Base-by-base conservation (phyloP, 2,888 invertebrate genomes). In the Pyrrhia umbra region DNA sequence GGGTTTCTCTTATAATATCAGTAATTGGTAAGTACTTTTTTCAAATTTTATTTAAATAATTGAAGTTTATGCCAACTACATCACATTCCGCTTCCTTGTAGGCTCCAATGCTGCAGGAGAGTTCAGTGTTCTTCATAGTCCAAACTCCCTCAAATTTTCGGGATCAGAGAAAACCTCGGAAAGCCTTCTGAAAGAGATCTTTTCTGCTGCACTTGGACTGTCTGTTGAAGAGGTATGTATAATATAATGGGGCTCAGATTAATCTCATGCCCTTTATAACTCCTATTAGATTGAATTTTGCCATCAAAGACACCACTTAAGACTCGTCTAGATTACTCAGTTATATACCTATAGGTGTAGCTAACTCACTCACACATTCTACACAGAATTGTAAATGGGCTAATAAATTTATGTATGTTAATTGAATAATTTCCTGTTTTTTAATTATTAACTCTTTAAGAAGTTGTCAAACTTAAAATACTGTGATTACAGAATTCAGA, bases 141-240 rank as follows among this genome's bases (percentile, higher is more conserved):
- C 98, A 16, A 91, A 95, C 56, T 96, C 97, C 77, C 90, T 97
- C 43, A 90, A 93, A 68, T 97, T 98, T 89, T 94, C 96, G 79
- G 97, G 97, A 58, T 95, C 96, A 69, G 96, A 96, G 70, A 93
- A 95, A 71, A 86, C 97, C 10, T 95, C 95, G 60, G 96, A 97
- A 82, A 96, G 96, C 81, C 89, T 96, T 3, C 88, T 97, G 2
- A 96, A 96, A 83, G 97, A 98, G 88, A 95, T 97, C 6, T 96
- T 96, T 72, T 96, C 96, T n/a, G 96, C 97, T 60, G 91, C 96
- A 52, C 92, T 97, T 69, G 98, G 98, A 49, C 96, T 96, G 74
- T 96, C 97, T 10, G 96, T 96, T n/a, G 96, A 96, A 87, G 96
- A 96, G 92, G 96, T 96, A 91, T 66, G 77, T 80, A 13, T 54